phyloP scores from a whole-genome alignment of 2,113 vertebrate genomes.

The Damaliscus lunatus region DNA sequence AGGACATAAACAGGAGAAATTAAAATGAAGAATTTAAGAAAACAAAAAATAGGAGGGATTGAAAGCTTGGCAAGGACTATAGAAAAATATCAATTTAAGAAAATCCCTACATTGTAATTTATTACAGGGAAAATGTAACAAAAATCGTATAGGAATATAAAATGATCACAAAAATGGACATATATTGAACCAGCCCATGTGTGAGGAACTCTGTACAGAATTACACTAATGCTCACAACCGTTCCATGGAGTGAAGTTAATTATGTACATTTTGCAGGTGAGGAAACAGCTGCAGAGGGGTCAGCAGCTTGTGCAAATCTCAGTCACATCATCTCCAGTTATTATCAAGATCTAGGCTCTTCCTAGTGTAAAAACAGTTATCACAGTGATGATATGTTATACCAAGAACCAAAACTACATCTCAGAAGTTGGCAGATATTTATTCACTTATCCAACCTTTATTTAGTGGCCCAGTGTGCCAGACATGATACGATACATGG shows the following conservation, averaged over 20 bases:
- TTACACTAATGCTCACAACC: background rate
- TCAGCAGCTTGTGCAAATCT: background rate
- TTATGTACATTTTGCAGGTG: background rate
- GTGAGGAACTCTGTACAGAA: background rate
- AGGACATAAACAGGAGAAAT: background rate
- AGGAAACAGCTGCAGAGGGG: background rate
- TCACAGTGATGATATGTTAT: background rate
- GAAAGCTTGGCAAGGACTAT: background rate
- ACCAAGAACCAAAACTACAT: background rate
- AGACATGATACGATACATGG: background rate
- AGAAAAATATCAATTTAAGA: background rate
- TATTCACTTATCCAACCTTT: background rate
- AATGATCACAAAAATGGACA: background rate
- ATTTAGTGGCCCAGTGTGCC: background rate
- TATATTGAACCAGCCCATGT: background rate
- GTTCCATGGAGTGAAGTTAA: background rate
- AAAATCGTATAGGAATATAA: background rate
- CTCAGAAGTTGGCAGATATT: background rate
- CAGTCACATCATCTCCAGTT: background rate
- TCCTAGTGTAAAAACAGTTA: background rate
- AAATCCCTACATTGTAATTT: background rate
- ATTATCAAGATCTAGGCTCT: background rate
- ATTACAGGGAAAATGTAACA: background rate
- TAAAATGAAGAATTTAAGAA: background rate
- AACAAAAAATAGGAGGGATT: background rate